Base-by-base conservation (phyloP, 2,113 vertebrate genomes). In the Lepus americanus region DNA sequence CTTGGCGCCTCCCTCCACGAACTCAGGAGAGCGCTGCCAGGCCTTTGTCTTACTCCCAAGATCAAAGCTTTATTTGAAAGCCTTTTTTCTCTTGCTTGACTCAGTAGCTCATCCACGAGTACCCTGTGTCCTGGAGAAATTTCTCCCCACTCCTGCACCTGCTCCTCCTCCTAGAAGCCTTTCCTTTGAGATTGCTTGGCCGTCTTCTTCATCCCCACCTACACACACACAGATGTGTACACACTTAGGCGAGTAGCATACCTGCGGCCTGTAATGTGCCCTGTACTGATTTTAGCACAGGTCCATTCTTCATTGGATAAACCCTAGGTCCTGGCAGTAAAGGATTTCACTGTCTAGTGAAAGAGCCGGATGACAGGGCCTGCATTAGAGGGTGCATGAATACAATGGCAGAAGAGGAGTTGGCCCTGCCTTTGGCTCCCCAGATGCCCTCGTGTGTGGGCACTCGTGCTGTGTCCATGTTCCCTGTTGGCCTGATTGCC, bases 161-260 rank as follows among this genome's bases (percentile, higher is more conserved):
- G 33, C 74, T 79, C 17, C n/a, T 73, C 7, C 67, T 88, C 36
- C 10, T 79, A 77, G 36, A 81, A 93, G 59, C 59, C 25, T 1
- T 92, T 69, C 63, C 55, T 89, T 89, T 82, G 73, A 84, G 61
- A 79, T 66, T 89, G n/a, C 25, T 59, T 49, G 66, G 22, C 29
- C 16, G 25, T 14, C 36, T 49, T 39, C 4, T 67, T 81, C 23
- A 9, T 19, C 66, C 9, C 11, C 74, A 0, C 8, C 22, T 27
- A 1, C 31, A 39, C 9, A 55, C 29, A 39, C 89, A 49, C 9
- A 33, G 6, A 0, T n/a, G 33, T 2, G 2, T 53, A 44, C 9
- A 22, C 67, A n/a, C 22, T 7, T n/a, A 83, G 49, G 55, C 36
- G 90, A 10, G 87, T 49, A 74, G 33, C 69, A 39, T 61, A 73